Conservation (phyloP, 1,140 invertebrate genomes). For the Watersipora subatra region DNA sequence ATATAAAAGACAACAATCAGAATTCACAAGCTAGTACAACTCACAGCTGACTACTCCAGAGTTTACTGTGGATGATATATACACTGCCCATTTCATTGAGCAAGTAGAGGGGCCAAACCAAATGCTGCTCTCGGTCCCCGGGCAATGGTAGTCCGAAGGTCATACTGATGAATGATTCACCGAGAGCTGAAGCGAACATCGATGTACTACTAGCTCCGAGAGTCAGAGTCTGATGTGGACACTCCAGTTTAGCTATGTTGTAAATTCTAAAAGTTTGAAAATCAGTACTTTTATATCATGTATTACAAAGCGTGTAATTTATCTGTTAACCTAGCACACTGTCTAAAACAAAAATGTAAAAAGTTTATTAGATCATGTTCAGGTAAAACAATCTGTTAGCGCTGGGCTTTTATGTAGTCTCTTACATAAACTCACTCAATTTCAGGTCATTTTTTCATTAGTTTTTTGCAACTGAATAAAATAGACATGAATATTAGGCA, state of each 20-base stretch:
- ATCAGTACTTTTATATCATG: constrained; percentile 4
- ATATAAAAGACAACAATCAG: too few species aligned
- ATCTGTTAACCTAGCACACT: too few species aligned
- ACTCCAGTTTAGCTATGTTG: constrained; percentile 30
- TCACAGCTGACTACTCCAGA: too few species aligned
- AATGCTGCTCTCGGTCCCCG: constrained; percentile 69
- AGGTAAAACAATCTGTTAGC: too few species aligned
- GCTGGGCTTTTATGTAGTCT: too few species aligned
- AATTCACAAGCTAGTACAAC: too few species aligned
- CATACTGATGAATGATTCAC: not conserved
- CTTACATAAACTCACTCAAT: too few species aligned
- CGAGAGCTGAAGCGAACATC: not conserved
- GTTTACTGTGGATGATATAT: constrained; percentile 40
- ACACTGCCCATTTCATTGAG: constrained; percentile 71
- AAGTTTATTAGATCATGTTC: too few species aligned
- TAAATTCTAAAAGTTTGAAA: constrained; percentile 23
- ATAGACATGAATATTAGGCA: too few species aligned
- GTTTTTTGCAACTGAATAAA: too few species aligned
- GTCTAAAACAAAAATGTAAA: too few species aligned
- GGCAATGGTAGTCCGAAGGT: constrained; percentile 35
- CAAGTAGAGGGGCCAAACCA: constrained; percentile 60
- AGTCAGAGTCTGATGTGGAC: constrained; percentile 17
- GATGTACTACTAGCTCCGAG: not conserved
- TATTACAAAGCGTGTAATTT: not conserved
- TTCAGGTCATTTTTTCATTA: too few species aligned